Evolutionary conservation across 2,113 vertebrate genomes (phyloP), one percentile per base, ranked within the genome.

Genomic region (Galbula dea): DNA sequence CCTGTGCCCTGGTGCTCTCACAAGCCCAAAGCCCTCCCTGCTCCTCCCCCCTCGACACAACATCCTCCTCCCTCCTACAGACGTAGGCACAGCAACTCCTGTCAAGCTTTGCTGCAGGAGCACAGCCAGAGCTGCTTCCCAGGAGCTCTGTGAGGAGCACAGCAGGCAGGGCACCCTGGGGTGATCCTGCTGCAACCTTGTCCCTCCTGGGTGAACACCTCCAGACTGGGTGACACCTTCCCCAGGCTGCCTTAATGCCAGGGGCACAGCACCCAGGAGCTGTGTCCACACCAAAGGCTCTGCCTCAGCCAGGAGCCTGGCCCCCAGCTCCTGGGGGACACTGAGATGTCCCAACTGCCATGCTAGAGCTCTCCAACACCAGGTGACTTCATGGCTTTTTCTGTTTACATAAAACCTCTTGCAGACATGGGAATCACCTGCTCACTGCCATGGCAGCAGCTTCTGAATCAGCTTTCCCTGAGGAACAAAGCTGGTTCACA

Each of bases 231-330:
- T 10, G 30, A 2, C 51, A 30, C 4, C 55, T 8, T 27, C 20
- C 61, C 43, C 0, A 2, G 30, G 63, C 16, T 43, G 65, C 39
- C 59, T 12, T 43, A 23, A 7, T 13, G 45, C 76, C 67, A 14
- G 27, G 1, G 2, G 27, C 9, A 6, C 49, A 19, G 82, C 58
- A 26, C 20, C 76, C 67, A 16, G 30, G 1, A 2, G 51, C 68
- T 1, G 0, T 6, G 46, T 32, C 36, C 9, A 0, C 4, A 32
- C 20, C 1, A 2, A 20, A 15, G 34, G 76, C 59, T 59, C 46
- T 61, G 62, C 72, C 8, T 4, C 48, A n/a, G 39, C 58, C 51
- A 7, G 2, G 48, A 45, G 34, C 59, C 18, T 32, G 4, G 17
- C 26, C 2, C 2, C 10, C 1, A 0, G 3, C 15, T 58, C 36